These are phyloP conservation scores for Carassius gibelio DNA, from an alignment of 2,113 vertebrate species.

Conservation along the genomic window DNA sequence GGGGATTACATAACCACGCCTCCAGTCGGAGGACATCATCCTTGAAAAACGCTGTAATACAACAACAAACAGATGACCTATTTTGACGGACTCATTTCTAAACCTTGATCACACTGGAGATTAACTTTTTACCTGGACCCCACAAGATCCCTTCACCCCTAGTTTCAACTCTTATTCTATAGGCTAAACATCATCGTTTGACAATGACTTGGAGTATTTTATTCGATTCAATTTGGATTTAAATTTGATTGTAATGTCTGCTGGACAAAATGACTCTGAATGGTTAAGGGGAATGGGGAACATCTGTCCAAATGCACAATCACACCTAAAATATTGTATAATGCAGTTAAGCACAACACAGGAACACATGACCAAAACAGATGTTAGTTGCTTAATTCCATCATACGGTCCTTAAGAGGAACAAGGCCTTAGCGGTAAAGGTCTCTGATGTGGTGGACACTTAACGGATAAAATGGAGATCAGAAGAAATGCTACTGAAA, in stretches of 20 bases:
- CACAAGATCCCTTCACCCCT: not conserved
- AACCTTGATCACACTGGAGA: constrained; percentile 36
- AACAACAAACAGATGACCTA: constrained; percentile 55
- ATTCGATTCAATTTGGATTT: too few species aligned
- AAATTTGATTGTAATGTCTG: not conserved
- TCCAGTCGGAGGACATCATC: constrained; percentile 32
- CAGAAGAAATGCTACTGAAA: constrained; percentile 10
- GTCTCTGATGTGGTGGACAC: constrained; percentile 1
- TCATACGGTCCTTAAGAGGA: not conserved
- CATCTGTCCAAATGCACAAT: not conserved
- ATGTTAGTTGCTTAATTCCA: not conserved
- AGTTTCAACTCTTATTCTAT: not conserved
- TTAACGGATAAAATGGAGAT: too few species aligned
- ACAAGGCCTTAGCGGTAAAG: not conserved
- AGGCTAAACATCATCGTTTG: not conserved
- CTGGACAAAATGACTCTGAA: not conserved
- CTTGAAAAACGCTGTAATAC: constrained; percentile 24
- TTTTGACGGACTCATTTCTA: constrained; percentile 46
- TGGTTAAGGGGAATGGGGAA: not conserved
- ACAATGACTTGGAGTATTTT: not conserved
- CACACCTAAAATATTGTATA: constrained; percentile 15
- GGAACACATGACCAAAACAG: constrained; percentile 6
- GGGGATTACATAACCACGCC: constrained; percentile 50
- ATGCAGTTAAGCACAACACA: not conserved
- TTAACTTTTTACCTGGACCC: constrained; percentile 41